Evolutionary conservation across 2,113 vertebrate genomes (phyloP).

Genomic region (Triplophysa tibetana): DNA sequence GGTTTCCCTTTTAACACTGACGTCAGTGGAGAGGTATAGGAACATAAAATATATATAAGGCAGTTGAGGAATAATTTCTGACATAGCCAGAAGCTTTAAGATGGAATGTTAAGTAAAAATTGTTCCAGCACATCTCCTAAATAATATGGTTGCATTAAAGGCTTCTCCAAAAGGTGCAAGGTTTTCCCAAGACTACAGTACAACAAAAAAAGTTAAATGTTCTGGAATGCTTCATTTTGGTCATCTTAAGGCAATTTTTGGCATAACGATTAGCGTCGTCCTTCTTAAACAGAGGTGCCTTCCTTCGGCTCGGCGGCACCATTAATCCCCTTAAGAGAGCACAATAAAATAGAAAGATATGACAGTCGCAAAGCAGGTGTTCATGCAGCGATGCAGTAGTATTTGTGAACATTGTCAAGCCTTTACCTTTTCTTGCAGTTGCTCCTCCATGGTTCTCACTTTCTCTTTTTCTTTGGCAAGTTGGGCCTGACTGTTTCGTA

Average conservation of each 20-base stretch:
- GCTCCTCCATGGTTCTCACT: conserved; percentile 80
- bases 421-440: conserved; percentile 77
- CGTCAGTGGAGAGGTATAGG: conserved; percentile 48
- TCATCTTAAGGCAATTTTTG: conserved; percentile 78
- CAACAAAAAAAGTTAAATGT: conserved; percentile 60
- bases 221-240: conserved; percentile 76
- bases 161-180: conserved; percentile 65
- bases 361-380: neutral
- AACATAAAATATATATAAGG: conserved; percentile 64
- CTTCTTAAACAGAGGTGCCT: conserved; percentile 74
- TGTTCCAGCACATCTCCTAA: conserved; percentile 7
- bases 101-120: conserved; percentile 65
- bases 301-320: conserved; percentile 67
- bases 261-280: conserved; percentile 62
- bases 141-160: conserved; percentile 43
- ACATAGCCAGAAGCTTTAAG: conserved; percentile 68
- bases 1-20: conserved; percentile 81
- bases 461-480: conserved; percentile 84
- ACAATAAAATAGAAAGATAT: neutral
- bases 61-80: conserved; percentile 67
- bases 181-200: conserved; percentile 64
- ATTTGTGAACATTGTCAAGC: neutral
- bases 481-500: conserved; percentile 86
- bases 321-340: conserved; percentile 63
- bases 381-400: too few species aligned